phyloP scores from a whole-genome alignment of 2,113 vertebrate genomes.

The Panthera uncia region DNA sequence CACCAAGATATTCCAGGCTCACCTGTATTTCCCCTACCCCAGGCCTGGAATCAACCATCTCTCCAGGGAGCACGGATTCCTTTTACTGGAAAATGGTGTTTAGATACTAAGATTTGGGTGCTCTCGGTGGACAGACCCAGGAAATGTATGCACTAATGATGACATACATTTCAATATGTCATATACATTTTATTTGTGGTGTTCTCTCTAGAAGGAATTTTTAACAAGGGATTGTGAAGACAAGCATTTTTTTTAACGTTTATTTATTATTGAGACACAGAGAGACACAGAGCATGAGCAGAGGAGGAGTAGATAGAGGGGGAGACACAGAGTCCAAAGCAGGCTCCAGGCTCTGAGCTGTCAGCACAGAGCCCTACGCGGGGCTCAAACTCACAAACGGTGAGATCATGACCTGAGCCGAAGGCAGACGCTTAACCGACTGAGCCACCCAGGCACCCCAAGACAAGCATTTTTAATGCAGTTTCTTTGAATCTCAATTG shows the following conservation, averaged over 20 bases:
- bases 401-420: too few relatives aligned
- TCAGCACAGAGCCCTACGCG: too few relatives aligned
- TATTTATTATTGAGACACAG: too few relatives aligned
- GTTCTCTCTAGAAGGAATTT: conserved; percentile 12
- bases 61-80: background rate
- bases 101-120: background rate
- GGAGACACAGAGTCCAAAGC: too few relatives aligned
- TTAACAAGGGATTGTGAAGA: background rate
- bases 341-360: too few relatives aligned
- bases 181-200: too few relatives aligned
- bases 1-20: background rate
- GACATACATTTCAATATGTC: background rate
- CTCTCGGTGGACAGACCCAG: background rate
- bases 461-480: background rate
- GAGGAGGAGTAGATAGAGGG: too few relatives aligned
- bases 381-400: too few relatives aligned
- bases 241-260: background rate
- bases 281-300: too few relatives aligned
- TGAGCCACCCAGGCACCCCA: background rate
- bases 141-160: background rate
- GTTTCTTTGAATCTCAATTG: background rate
- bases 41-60: background rate
- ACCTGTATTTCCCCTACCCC: background rate
- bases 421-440: too few relatives aligned
- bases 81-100: background rate